Conservation (phyloP, 1,140 invertebrate genomes). For the Nixonia krombeini region DNA sequence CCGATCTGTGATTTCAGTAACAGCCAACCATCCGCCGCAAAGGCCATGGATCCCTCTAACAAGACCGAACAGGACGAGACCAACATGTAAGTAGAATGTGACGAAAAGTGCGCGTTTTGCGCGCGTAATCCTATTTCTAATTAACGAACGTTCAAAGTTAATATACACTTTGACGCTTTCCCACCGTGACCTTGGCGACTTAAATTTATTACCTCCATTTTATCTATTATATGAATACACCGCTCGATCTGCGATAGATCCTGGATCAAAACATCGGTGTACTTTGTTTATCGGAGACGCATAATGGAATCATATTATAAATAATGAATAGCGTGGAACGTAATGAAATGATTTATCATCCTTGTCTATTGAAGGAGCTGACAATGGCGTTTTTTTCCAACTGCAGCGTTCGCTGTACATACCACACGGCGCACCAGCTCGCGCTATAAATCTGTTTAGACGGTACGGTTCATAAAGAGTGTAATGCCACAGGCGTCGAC, state of each 20-base stretch:
- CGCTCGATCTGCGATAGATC: conserved; percentile 8
- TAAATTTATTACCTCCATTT: too few species aligned
- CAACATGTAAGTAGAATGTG: conserved; percentile 85
- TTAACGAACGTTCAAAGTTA: too few species aligned
- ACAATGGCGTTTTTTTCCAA: conserved; percentile 21
- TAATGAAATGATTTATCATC: conserved; percentile 24
- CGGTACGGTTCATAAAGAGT: conserved; percentile 15
- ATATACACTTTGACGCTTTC: conserved; percentile 9
- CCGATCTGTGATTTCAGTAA: conserved; percentile 82
- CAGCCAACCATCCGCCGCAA: conserved; percentile 88
- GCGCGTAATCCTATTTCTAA: too few species aligned
- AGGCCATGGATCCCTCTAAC: conserved; percentile 94
- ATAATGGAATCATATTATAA: conserved; percentile 19
- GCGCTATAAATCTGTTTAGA: conserved; percentile 27
- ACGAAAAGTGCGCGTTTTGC: not conserved
- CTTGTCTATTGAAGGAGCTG: conserved; percentile 25
- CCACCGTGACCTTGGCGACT: too few species aligned
- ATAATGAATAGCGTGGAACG: conserved; percentile 12
- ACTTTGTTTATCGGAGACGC: conserved; percentile 7
- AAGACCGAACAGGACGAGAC: conserved; percentile 86
- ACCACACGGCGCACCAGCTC: not conserved
- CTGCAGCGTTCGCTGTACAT: conserved; percentile 12
- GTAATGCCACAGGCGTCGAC: conserved; percentile 14
- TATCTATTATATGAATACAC: too few species aligned
- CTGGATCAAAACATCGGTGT: conserved; percentile 9